Base-by-base conservation (phyloP, 2,888 invertebrate genomes). In the Mythimna albipuncta region DNA sequence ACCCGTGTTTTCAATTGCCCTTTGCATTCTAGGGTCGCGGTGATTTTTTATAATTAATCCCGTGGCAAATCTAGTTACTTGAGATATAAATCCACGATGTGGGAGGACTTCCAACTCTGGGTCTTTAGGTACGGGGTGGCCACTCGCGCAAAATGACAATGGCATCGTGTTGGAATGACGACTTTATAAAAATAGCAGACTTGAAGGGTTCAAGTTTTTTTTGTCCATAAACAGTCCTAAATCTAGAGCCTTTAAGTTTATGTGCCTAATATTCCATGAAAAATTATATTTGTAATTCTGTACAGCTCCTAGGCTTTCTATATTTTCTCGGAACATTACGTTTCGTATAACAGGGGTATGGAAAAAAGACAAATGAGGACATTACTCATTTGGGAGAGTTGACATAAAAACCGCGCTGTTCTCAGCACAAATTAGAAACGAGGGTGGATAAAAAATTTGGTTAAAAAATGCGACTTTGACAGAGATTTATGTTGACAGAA, bases 401-500 rank as follows among this genome's bases (percentile, higher is more conserved):
- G 68, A 73, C 73, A 69, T 67, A 77, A 77, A 26, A 74, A 70
- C 41, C 61, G 61, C 52, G 72, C 66, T 47, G 50, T 44, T 55
- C 16, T 57, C 50, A 54, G 47, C 58, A 61, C 57, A 69, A 79
- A 82, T 79, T 26, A 50, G 35, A 61, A 55, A 26, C 10, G 54
- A 64, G 6, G 41, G 21, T 26, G 3, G 11, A 47, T 47, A 61
- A 54, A 65, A n/a, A 21, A 41, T 19, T 16, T n/a, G 1, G 16
- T 26, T 41, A n/a, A 19, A 65, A 65, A 57, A 62, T 62, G n/a
- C 32, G 16, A 50, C 54, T 32, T 35, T 52, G 10, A 11, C 92
- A 99, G 99, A 88, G 98, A 79, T 32, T 6, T 9, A 38, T 78
- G 21, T 13, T n/a, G 26, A 2, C 10, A 10, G 7, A 41, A 50